phyloP scores from a whole-genome alignment of 2,888 invertebrate species.

The Tuberolachnus salignus region DNA sequence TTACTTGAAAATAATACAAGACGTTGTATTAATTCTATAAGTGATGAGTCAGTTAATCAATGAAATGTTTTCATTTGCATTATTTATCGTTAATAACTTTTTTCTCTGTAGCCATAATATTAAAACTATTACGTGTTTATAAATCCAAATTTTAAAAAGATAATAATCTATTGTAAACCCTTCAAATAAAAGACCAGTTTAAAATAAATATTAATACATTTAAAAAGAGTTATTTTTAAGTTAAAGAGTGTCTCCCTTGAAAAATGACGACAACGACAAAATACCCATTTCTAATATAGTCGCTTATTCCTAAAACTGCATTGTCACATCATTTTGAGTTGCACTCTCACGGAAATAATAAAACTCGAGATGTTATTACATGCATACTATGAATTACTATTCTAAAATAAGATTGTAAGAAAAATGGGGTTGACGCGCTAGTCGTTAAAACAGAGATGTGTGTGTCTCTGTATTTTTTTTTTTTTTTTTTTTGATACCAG shows the following conservation, averaged over 20 bases:
- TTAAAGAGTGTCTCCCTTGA: neutral
- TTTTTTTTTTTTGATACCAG: neutral
- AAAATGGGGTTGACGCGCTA: neutral
- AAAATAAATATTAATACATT: no score
- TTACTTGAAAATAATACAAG: no score
- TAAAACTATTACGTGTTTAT: no score
- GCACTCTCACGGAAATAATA: conserved; percentile 40
- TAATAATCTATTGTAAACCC: no score
- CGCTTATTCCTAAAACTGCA: conserved; percentile 18
- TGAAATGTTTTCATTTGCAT: no score
- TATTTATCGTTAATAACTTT: no score
- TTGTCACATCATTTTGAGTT: neutral
- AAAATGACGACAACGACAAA: neutral
- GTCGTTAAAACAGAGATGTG: conserved; percentile 11
- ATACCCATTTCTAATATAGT: neutral
- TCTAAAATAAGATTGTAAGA: conserved; percentile 44
- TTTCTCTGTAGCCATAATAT: no score
- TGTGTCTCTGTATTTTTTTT: no score
- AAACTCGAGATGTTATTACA: conserved; percentile 19
- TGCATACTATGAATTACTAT: conserved; percentile 15
- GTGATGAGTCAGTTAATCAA: no score
- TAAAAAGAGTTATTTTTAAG: neutral
- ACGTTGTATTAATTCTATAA: no score
- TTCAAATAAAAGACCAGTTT: no score
- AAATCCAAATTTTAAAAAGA: no score